phyloP scores from a whole-genome alignment of 2,113 vertebrate genomes.

The Platysteira castanea region DNA sequence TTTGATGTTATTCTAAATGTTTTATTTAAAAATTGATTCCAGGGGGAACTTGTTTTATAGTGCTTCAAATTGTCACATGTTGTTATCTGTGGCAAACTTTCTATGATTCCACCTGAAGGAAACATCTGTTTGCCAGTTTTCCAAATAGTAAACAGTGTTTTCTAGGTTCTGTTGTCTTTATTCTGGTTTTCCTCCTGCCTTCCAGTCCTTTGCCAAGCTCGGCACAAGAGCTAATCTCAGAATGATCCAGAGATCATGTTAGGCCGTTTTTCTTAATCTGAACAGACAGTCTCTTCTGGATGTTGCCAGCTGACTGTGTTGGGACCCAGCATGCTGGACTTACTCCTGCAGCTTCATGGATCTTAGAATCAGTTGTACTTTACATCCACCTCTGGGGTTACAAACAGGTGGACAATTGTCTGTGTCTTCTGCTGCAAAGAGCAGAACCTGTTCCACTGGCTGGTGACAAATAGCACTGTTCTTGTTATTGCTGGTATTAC shows the following conservation, averaged over 20 bases:
- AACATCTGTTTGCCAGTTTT: not conserved
- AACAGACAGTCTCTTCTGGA: not conserved
- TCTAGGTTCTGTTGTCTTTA: not conserved
- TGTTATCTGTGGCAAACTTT: not conserved
- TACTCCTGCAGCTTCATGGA: not conserved
- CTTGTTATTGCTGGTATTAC: not conserved
- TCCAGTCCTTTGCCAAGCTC: not conserved
- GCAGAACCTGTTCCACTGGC: not conserved
- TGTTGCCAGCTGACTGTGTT: not conserved
- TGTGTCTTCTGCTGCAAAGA: not conserved
- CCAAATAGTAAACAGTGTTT: not conserved
- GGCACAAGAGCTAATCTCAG: not conserved
- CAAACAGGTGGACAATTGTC: not conserved
- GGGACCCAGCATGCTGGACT: not conserved
- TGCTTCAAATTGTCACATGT: not conserved
- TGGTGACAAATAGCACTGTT: not conserved
- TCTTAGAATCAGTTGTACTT: not conserved
- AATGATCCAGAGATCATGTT: not conserved
- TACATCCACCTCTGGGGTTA: fast-evolving
- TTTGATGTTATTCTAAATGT: not conserved
- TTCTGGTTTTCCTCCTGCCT: not conserved
- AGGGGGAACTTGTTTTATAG: not conserved
- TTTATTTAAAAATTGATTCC: not conserved
- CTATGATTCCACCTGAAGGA: not conserved
- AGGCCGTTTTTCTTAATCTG: not conserved